Percentiles rank a stretch among this genome's conserved stretches.
These are phyloP conservation scores for Cossypha caffra DNA, from an alignment of 2,797 vertebrate genomes.

Conservation along the genomic window DNA sequence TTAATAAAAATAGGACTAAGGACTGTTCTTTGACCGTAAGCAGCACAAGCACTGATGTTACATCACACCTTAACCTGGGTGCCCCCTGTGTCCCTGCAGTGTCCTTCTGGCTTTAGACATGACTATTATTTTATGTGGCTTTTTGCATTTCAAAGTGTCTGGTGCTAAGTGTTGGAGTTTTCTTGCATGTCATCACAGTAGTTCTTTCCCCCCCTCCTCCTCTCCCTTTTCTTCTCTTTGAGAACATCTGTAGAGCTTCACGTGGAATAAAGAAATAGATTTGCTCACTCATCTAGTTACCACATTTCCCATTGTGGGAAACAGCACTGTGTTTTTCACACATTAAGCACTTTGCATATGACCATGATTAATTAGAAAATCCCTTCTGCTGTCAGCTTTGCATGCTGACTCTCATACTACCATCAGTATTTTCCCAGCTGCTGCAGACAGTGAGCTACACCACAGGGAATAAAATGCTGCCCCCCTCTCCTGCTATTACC, in stretches of 20 bases:
- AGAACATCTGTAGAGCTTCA: not conserved
- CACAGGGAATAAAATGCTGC: not conserved
- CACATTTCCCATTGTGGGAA: not conserved
- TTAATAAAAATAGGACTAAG: not conserved
- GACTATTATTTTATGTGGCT: not conserved
- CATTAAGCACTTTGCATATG: not conserved
- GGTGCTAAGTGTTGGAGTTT: not conserved
- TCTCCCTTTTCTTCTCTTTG: not conserved
- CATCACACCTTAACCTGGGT: not conserved
- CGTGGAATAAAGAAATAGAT: not conserved
- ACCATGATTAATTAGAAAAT: slow-evolving; percentile 27
- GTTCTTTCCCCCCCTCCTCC: not conserved
- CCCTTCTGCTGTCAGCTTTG: not conserved
- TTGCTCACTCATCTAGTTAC: not conserved
- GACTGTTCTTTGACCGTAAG: not conserved
- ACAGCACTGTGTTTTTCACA: not conserved
- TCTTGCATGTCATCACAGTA: not conserved
- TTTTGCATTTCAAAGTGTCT: not conserved
- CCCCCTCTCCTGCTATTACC: not conserved
- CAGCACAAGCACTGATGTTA: not conserved
- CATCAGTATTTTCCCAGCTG: not conserved
- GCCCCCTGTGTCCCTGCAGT: not conserved
- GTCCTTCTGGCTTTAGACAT: not conserved
- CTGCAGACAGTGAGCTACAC: not conserved
- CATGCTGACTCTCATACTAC: not conserved